Base-by-base conservation (phyloP, 2,113 vertebrate genomes). In the Melanerpes formicivorus region DNA sequence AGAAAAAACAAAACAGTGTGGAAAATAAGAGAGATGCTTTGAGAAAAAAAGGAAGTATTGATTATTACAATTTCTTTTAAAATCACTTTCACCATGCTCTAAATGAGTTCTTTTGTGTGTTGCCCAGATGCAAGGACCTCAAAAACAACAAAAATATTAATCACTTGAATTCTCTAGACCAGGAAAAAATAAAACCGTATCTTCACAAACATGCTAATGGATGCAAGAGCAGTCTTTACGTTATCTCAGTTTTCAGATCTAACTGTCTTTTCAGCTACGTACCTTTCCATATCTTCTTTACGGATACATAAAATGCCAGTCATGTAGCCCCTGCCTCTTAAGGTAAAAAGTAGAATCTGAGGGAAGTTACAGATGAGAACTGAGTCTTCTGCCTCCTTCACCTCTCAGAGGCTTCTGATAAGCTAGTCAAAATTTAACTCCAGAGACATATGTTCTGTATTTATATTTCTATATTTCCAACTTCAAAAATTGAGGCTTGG, bases 291-390 rank as follows among this genome's bases (percentile, higher is more conserved):
- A 2, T 27, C 25, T 10, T 63, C 14, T 69, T 19, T 14, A 7
- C 18, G 46, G 27, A 77, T 9, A 48, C 21, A 52, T 19, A 11
- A 58, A 70, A 67, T 14, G 6, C 6, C 56, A 74, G 18, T 9
- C 50, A 42, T 42, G 17, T 1, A 56, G 3, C 2, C 14, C 4
- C 44, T 30, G 27, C 10, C 15, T 70, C 37, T 64, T 19, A 21
- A 52, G 15, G 48, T 44, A 59, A 6, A 2, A 3, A 23, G 4
- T 13, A 10, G 29, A 55, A 6, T 5, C 23, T 1, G 0, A 4
- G 10, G 63, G 19, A 65, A 65, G 11, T 42, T 60, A 72, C 1
- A n/a, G 5, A 37, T 65, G 12, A 22, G 5, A 56, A 52, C 18
- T 8, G 26, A 40, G 10, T 21, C 18, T 59, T 86, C 63, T 0